A percentile compares a stretch with the other conserved stretches of the same genome.
Conservation (phyloP, 2,888 invertebrate genomes). For the Xestia xanthographa region DNA sequence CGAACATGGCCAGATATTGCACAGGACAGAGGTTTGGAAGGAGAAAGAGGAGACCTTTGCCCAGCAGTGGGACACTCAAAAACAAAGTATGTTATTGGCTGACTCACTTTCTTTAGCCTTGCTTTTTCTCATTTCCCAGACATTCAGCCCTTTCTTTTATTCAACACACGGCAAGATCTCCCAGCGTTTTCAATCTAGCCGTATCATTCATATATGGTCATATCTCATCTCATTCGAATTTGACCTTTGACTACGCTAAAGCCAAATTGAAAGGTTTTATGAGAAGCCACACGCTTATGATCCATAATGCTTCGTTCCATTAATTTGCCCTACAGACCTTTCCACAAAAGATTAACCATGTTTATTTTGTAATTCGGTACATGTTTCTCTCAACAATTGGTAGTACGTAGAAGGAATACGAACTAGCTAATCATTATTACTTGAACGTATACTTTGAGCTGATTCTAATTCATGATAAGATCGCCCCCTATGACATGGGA, state of each 20-base stretch:
- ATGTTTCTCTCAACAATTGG: conserved; percentile 52
- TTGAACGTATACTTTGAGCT: conserved; percentile 41
- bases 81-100: neutral
- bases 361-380: conserved; percentile 42
- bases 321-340: conserved; percentile 4
- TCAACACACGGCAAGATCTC: neutral
- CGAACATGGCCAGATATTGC: too few species aligned
- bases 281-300: neutral
- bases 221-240: conserved; percentile 1
- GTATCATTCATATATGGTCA: neutral
- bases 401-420: conserved; percentile 41
- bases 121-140: neutral
- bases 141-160: neutral
- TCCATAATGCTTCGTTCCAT: neutral
- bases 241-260: conserved; percentile 11
- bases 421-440: conserved; percentile 50
- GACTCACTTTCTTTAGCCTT: neutral
- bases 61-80: too few species aligned
- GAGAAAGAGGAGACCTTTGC: too few species aligned
- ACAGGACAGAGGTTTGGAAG: too few species aligned
- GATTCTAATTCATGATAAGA: conserved; percentile 51
- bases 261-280: neutral
- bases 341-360: neutral
- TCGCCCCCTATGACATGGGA: conserved; percentile 42
- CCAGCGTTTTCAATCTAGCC: neutral